These are phyloP conservation scores for Gobio gobio DNA, from an alignment of 2,113 vertebrate genomes.

Conservation along the genomic window DNA sequence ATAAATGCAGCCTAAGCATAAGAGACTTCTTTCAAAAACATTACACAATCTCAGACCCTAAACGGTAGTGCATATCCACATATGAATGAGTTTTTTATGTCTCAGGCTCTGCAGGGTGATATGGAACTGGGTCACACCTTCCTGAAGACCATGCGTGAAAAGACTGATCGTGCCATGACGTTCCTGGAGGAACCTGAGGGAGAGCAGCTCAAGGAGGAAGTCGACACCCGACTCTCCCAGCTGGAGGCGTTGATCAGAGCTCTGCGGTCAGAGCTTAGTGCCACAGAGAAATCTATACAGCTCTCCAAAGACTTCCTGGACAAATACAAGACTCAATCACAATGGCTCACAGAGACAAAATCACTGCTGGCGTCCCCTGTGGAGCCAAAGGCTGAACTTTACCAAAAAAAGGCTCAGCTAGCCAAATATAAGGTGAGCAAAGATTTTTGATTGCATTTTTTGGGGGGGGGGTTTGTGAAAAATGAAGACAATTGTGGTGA, in stretches of 20 bases:
- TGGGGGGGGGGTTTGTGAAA: no score
- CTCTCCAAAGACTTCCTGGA: constrained; percentile 92
- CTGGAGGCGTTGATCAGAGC: constrained; percentile 84
- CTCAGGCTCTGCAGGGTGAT: constrained; percentile 79
- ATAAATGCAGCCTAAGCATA: no score
- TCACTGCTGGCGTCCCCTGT: constrained; percentile 77
- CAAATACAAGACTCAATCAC: constrained; percentile 85
- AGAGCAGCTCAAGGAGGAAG: constrained; percentile 82
- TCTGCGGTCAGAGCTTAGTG: constrained; percentile 85
- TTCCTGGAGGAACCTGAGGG: constrained; percentile 83
- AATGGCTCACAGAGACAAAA: constrained; percentile 86
- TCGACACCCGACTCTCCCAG: constrained; percentile 78
- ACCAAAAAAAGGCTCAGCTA: constrained; percentile 94
- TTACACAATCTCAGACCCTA: no score
- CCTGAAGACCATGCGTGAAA: constrained; percentile 90
- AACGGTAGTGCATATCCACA: no score
- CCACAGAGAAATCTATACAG: constrained; percentile 86
- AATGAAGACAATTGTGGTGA: neutral
- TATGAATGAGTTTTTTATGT: no score
- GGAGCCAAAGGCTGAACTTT: constrained; percentile 92
- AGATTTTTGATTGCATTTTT: neutral
- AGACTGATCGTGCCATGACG: constrained; percentile 82
- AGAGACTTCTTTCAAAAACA: no score
- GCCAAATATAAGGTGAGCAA: constrained; percentile 92
- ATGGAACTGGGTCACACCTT: constrained; percentile 89